Conservation (phyloP, 2,797 vertebrate species). For the Anabacerthia variegaticeps region DNA sequence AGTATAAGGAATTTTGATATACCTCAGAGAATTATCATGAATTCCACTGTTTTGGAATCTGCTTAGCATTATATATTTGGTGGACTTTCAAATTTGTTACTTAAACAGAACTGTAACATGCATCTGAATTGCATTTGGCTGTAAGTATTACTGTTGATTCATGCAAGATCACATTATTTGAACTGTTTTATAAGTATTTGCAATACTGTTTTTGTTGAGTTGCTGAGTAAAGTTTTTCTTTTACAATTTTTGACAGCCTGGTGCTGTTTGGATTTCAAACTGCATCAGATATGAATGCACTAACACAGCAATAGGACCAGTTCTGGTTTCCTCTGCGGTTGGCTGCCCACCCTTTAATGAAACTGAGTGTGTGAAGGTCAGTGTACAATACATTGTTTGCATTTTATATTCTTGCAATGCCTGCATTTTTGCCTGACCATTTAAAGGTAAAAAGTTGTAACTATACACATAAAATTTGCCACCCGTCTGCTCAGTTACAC, state of each 20-base stretch:
- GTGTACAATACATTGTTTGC: conserved; percentile 9
- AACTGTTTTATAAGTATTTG: neutral
- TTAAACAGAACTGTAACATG: neutral
- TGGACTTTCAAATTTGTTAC: neutral
- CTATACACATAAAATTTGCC: neutral
- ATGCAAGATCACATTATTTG: neutral
- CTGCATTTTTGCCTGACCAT: neutral
- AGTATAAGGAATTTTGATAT: neutral
- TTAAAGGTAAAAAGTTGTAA: neutral
- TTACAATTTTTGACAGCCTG: conserved; percentile 79
- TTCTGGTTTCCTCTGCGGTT: conserved; percentile 88
- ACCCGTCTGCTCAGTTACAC: neutral
- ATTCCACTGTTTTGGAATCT: neutral
- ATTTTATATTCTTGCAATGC: neutral
- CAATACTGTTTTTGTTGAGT: neutral
- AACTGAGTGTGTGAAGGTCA: conserved; percentile 93
- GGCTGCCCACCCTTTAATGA: conserved; percentile 96
- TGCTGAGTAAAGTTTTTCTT: neutral
- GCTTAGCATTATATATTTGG: neutral
- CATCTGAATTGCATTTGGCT: neutral
- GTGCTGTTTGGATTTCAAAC: conserved; percentile 87
- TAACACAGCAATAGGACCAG: conserved; percentile 85
- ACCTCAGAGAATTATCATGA: neutral
- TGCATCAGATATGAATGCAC: conserved; percentile 90
- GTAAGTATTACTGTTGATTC: neutral